Conservation (phyloP, 1,140 invertebrate species). For the Archegozetes longisetosus region DNA sequence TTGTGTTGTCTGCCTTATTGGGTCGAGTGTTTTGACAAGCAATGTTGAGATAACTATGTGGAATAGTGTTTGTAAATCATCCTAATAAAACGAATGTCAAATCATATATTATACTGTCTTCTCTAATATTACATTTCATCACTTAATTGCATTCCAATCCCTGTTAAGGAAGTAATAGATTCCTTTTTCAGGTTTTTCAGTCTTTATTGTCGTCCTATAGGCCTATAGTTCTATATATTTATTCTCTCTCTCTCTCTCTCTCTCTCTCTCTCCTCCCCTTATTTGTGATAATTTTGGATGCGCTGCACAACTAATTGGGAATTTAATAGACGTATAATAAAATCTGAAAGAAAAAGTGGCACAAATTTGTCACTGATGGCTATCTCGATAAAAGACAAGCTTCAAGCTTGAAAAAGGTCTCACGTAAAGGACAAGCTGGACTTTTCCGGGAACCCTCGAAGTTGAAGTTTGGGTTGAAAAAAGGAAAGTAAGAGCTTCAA, state of each 20-base stretch:
- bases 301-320: background rate
- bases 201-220: no score
- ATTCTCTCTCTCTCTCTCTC: no score
- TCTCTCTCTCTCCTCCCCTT: no score
- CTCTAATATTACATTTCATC: background rate
- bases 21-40: background rate
- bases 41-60: background rate
- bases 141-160: background rate
- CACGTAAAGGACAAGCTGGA: background rate
- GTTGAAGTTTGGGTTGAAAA: background rate
- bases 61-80: background rate
- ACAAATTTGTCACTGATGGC: no score
- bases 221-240: no score
- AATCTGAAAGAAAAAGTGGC: background rate
- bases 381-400: no score
- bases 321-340: background rate
- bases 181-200: no score
- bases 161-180: no score
- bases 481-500: background rate
- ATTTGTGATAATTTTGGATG: no score
- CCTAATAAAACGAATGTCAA: background rate
- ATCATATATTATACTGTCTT: background rate
- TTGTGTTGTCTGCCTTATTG: background rate
- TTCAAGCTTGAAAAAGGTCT: background rate
- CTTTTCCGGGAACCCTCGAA: background rate